Evolutionary conservation across 2,797 vertebrate genomes (phyloP).

Genomic region (Esox lucius): DNA sequence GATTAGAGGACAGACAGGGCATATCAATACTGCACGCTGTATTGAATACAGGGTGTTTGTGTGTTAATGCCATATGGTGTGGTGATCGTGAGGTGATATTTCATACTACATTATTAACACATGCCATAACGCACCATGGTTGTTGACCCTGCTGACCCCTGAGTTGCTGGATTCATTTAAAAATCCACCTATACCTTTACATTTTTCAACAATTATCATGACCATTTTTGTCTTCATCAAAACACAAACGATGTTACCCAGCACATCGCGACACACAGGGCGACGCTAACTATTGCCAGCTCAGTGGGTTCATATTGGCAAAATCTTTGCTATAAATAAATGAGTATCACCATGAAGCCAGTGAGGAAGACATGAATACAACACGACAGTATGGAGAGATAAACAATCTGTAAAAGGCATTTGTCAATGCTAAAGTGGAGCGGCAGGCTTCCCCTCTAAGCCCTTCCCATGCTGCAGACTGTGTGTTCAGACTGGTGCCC

Average conservation of each 20-base stretch:
- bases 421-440: not conserved
- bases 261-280: too few species aligned
- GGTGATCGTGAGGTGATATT: slow-evolving; percentile 24
- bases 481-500: not conserved
- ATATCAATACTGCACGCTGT: slow-evolving; percentile 2
- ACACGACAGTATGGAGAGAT: not conserved
- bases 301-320: not conserved
- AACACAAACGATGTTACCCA: too few species aligned
- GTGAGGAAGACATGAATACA: not conserved
- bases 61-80: not conserved
- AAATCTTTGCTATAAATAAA: slow-evolving; percentile 1
- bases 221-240: too few species aligned
- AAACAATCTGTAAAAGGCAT: not conserved
- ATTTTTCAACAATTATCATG: slow-evolving; percentile 22
- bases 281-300: not conserved
- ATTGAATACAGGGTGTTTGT: slow-evolving; percentile 8
- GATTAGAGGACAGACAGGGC: not conserved
- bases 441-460: not conserved
- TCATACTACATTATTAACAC: slow-evolving; percentile 38
- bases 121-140: slow-evolving; percentile 8
- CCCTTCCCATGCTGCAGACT: not conserved
- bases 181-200: not conserved
- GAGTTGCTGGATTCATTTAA: slow-evolving; percentile 16
- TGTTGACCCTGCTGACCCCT: too few species aligned
- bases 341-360: not conserved